Conservation (phyloP, 2,113 vertebrate genomes). For the Nannobrachium achirus region DNA sequence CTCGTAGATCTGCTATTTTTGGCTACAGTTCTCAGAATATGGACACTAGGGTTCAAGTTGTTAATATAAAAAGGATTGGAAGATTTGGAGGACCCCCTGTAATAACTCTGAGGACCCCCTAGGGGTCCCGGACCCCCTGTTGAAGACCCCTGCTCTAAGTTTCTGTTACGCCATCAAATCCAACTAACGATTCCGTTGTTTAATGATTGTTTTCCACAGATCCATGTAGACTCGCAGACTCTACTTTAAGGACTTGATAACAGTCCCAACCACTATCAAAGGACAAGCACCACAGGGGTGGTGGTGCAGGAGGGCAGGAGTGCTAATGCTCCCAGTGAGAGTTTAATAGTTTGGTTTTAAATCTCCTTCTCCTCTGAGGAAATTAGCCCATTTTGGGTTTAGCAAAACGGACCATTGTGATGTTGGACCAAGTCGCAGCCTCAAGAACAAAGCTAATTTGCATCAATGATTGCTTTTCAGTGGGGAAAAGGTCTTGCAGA, state of each 20-base stretch:
- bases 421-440: constrained; percentile 54
- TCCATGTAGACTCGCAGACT: constrained; percentile 52
- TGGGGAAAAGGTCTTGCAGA: constrained; percentile 37
- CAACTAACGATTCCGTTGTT: constrained; percentile 31
- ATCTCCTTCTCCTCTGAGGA: constrained; percentile 43
- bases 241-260: constrained; percentile 44
- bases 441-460: constrained; percentile 65
- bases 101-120: too few relatives aligned
- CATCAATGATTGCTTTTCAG: constrained; percentile 61
- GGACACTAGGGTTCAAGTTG: too few relatives aligned
- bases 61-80: too few relatives aligned
- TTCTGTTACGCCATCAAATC: constrained; percentile 26
- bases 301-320: constrained; percentile 53
- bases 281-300: constrained; percentile 55
- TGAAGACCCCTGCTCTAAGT: too few relatives aligned
- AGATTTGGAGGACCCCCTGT: too few relatives aligned
- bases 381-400: constrained; percentile 60
- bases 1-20: too few relatives aligned
- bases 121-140: too few relatives aligned
- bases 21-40: too few relatives aligned
- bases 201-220: constrained; percentile 14
- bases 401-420: constrained; percentile 57
- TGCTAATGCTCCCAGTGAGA: constrained; percentile 47
- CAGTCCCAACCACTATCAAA: constrained; percentile 46
- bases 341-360: constrained; percentile 64